Evolutionary conservation across 2,888 invertebrate genomes (phyloP).

Genomic region (Tethea ocularis): DNA sequence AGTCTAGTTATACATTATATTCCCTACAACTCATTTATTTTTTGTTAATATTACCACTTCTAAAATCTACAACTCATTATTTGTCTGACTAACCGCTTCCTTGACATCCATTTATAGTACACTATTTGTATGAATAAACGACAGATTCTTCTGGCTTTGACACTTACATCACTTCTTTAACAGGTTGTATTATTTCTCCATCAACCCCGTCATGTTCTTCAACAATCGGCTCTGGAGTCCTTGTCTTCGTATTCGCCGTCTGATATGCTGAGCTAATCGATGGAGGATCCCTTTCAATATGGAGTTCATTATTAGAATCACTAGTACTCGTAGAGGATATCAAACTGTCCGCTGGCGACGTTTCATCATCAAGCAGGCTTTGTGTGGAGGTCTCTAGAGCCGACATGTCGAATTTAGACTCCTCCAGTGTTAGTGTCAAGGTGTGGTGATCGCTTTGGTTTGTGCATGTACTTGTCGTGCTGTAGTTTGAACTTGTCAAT

Average conservation of each 20-base stretch:
- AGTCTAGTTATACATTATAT: no score
- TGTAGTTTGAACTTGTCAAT: slow-evolving; percentile 81
- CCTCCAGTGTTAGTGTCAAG: slow-evolving; percentile 87
- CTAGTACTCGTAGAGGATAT: slow-evolving; percentile 86
- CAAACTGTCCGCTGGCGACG: slow-evolving; percentile 92
- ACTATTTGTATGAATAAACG: no score
- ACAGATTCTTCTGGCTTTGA: background rate
- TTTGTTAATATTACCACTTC: no score
- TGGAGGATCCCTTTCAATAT: slow-evolving; percentile 72
- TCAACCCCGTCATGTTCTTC: slow-evolving; percentile 63
- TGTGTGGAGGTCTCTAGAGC: slow-evolving; percentile 87
- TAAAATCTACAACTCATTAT: no score
- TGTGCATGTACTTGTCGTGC: slow-evolving; percentile 79
- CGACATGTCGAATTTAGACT: slow-evolving; percentile 90
- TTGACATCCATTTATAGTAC: no score
- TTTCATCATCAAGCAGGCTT: slow-evolving; percentile 90
- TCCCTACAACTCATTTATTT: no score
- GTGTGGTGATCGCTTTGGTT: slow-evolving; percentile 79
- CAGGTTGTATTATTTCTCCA: slow-evolving; percentile 59
- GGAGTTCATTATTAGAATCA: slow-evolving; percentile 82
- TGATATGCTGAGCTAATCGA: slow-evolving; percentile 78
- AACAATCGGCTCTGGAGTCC: slow-evolving; percentile 66
- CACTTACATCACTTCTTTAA: slow-evolving; percentile 65
- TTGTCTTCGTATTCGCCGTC: slow-evolving; percentile 81
- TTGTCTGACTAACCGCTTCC: no score